These are phyloP conservation scores for Ypsolopha scabrella DNA, from an alignment of 2,888 invertebrate genomes.

Conservation along the genomic window DNA sequence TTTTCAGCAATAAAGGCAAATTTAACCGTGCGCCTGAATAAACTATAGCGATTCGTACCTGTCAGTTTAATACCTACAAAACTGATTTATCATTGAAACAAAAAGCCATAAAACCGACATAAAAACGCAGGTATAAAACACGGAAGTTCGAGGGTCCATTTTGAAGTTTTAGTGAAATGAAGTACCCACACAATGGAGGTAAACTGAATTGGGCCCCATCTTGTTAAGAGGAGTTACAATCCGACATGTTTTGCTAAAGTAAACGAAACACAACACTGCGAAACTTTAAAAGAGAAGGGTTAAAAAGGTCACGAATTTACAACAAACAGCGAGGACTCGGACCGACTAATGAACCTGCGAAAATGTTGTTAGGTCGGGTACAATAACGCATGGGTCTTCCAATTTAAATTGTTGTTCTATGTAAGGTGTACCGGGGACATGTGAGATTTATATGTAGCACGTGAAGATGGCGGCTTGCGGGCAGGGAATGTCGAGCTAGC, in stretches of 20 bases:
- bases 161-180: conserved; percentile 1
- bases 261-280: conserved; percentile 1
- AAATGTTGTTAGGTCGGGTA: conserved; percentile 17
- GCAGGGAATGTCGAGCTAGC: neutral
- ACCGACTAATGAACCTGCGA: conserved; percentile 53
- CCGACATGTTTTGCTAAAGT: conserved; percentile 1
- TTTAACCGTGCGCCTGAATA: too few species aligned
- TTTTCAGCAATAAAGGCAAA: neutral
- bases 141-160: too few species aligned
- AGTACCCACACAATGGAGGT: neutral
- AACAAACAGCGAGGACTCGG: conserved; percentile 48
- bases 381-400: conserved; percentile 1
- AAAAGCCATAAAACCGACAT: too few species aligned
- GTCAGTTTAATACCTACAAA: too few species aligned
- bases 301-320: conserved; percentile 36
- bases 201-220: neutral
- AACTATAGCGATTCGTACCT: too few species aligned
- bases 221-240: conserved; percentile 2
- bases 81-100: too few species aligned
- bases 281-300: conserved; percentile 24
- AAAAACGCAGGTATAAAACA: too few species aligned
- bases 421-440: neutral
- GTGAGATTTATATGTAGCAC: neutral
- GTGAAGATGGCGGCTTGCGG: neutral
- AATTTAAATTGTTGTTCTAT: neutral